Conservation (phyloP, 2,888 invertebrate species). For the Parnassius orleans region DNA sequence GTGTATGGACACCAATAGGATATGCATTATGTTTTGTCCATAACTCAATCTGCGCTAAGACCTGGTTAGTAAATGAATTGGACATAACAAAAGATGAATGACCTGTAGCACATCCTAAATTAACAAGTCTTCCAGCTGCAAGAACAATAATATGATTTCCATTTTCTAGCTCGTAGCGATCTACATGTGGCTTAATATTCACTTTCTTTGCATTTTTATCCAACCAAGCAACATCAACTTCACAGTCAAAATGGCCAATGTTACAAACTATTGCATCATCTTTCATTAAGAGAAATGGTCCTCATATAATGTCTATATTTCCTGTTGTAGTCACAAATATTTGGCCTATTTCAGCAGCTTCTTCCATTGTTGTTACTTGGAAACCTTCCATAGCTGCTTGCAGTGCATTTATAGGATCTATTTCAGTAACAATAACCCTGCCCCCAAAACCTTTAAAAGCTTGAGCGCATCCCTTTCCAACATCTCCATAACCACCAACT, state of each 20-base stretch:
- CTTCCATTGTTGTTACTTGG: conserved; percentile 98
- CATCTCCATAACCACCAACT: conserved; percentile 99
- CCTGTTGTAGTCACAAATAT: conserved; percentile 99
- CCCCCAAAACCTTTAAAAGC: conserved; percentile 98
- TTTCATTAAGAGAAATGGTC: conserved; percentile 97
- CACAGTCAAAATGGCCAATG: conserved; percentile 99
- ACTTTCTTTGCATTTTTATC: conserved; percentile 95
- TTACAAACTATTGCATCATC: conserved; percentile 99
- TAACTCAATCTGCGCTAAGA: conserved; percentile 98
- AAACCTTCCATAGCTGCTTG: conserved; percentile 99
- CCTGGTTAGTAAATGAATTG: conserved; percentile 99
- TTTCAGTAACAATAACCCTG: conserved; percentile 97
- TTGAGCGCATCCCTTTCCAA: conserved; percentile 98
- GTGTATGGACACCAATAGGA: conserved; percentile 93
- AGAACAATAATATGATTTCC: conserved; percentile 96
- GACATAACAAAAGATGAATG: conserved; percentile 99
- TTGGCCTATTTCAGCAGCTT: conserved; percentile 92
- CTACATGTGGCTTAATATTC: conserved; percentile 98
- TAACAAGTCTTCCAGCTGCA: conserved; percentile 98
- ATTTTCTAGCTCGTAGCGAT: conserved; percentile 93
- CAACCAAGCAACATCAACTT: conserved; percentile 98
- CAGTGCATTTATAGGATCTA: conserved; percentile 99
- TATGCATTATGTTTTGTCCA: conserved; percentile 95
- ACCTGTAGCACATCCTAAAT: conserved; percentile 98
- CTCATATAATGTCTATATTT: conserved; percentile 94